phyloP scores from a whole-genome alignment of 1,140 invertebrate species.

The Ooceraea biroi region DNA sequence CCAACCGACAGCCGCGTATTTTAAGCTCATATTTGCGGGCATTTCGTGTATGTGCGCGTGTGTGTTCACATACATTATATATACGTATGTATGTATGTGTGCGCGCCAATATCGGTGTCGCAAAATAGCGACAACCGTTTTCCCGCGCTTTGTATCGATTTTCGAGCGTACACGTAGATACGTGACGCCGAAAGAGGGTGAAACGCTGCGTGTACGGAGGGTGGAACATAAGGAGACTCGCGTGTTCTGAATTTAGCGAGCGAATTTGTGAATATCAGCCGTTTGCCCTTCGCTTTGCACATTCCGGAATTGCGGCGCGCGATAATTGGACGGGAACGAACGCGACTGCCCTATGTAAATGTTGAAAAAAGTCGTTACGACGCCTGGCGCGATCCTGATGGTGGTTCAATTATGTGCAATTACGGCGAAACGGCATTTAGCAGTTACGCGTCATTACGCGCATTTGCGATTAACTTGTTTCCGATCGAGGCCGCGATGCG shows the following conservation, averaged over 20 bases:
- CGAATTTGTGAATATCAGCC: too few species aligned
- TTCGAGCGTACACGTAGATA: too few species aligned
- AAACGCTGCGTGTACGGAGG: too few species aligned
- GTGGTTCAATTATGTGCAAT: slow-evolving; percentile 59
- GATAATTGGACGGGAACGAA: slow-evolving; percentile 41
- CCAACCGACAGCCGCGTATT: slow-evolving; percentile 31
- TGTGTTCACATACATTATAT: too few species aligned
- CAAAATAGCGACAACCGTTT: too few species aligned
- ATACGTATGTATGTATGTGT: too few species aligned
- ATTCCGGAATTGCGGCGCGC: slow-evolving; percentile 15
- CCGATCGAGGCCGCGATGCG: slow-evolving; percentile 39
- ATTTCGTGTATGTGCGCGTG: neutral
- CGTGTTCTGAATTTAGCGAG: neutral
- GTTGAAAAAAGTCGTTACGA: slow-evolving; percentile 30
- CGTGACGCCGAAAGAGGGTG: too few species aligned
- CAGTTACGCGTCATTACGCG: slow-evolving; percentile 60
- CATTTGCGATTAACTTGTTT: slow-evolving; percentile 67
- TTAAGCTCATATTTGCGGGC: slow-evolving; percentile 23
- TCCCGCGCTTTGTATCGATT: too few species aligned
- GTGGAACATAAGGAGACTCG: slow-evolving; percentile 7
- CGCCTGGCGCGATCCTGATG: neutral
- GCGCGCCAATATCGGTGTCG: too few species aligned
- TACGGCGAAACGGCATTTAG: slow-evolving; percentile 53
- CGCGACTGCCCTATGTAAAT: slow-evolving; percentile 17
- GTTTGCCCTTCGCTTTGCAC: too few species aligned